Evolutionary conservation across 2,797 vertebrate genomes (phyloP), one percentile per base, ranked within the genome.

Genomic region (Darevskia nairensis): DNA sequence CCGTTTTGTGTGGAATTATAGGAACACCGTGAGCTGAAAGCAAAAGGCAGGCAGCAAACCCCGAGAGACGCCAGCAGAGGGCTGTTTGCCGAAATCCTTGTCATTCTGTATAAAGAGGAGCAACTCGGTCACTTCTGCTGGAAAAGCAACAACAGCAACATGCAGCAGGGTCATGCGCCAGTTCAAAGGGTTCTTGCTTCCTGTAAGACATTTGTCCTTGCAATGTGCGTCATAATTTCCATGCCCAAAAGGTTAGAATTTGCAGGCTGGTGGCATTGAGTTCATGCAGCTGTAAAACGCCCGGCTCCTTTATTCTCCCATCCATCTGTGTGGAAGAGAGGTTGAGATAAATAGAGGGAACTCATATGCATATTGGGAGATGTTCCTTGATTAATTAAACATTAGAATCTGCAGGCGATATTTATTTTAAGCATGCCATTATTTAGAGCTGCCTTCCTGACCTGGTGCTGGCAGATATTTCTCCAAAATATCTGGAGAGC

Each of bases 121-220:
- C 86, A 93, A 61, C 72, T 92, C 88, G 13, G 50, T 88, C 66
- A 35, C 81, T 89, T 91, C 75, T 91, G 8, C 82, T 90, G 41
- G 90, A 77, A 44, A 90, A 87, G 64, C 66, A 81, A 80, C 50
- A 50, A 15, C 50, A 55, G 50, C 50, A 23, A 50, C 44, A 61
- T 82, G 61, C 1, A 6, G 79, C 7, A 44, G 90, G 89, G 87
- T 91, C 68, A 88, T 17, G 66, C 86, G 89, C 94, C 94, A 94
- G 87, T 89, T 92, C 88, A 85, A 0, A 83, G 1, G 8, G 25
- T 90, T 89, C 80, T 61, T 69, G 61, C 89, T 39, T 89, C 88
- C 84, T 23, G 32, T 69, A 74, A 7, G 44, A 8, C 79, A 69
- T 83, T 88, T 88, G 25, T 82, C 3, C 50, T 84, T 8, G 8